Evolutionary conservation across 92 coral and sea anemone species (phyloP), one percentile per base, ranked within the genome.

Genomic region (Phenganax subtilis): DNA sequence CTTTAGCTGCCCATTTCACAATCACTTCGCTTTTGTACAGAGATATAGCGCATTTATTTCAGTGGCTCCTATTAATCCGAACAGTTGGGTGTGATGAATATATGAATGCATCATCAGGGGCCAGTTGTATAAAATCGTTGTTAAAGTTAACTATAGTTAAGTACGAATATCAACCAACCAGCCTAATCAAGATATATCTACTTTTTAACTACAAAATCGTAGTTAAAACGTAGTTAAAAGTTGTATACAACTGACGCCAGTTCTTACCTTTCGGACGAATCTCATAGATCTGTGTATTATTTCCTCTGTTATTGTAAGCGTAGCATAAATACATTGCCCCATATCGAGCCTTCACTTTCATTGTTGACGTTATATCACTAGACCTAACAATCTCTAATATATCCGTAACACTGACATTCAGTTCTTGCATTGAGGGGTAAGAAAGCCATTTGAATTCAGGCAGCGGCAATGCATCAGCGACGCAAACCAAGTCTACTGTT

Each of bases 241-340:
- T 20, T 20, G 25, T 20, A 20, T 20, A 20, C 25, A 20, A 20
- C 25, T 20, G 25, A 20, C 25, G 47, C 47, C 47, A 37, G 6
- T 30, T 14, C 75, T 51, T 63, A 94, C 98, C 98, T 84, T 72
- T 86, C 55, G 85, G 82, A 47, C 97, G 89, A 70, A 94, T 94
- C 37, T 82, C 88, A 76, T 87, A 94, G 29, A 77, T 0, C 75
- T 91, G 97, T 10, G 75, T 30, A 47, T 81, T 91, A 52, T 72
- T 75, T 0, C 98, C 98, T 55, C 92, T 83, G 25, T 90, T 54
- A 68, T 94, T 94, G 31, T 84, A 71, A 51, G 96, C 96, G 6
- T 80, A 72, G 74, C 98, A 94, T 69, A 80, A 84, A 82, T 88
- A 94, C 59, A 57, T 77, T 64, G 91, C 97, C 4, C 85, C 88